Conservation (phyloP, 2,888 invertebrate species). For the Tinea trinotella region DNA sequence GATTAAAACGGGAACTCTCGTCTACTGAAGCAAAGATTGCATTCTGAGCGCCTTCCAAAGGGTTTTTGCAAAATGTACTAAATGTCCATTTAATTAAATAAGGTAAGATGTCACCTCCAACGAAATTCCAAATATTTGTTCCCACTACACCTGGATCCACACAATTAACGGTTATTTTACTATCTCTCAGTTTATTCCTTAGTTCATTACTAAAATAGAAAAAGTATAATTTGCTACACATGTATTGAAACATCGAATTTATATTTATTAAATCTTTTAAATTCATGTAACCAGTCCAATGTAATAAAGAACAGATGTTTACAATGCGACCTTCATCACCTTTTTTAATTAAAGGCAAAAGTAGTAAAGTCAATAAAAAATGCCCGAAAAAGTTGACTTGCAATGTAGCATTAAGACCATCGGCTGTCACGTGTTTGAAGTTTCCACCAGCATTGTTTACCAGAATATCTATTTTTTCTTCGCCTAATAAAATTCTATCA, state of each 20-base stretch:
- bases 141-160: slow-evolving; percentile 90
- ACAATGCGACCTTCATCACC: slow-evolving; percentile 83
- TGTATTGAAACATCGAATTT: slow-evolving; percentile 51
- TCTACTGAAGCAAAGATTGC: slow-evolving; percentile 8
- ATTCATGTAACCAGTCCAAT: slow-evolving; percentile 78
- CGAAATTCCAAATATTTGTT: slow-evolving; percentile 70
- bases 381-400: slow-evolving; percentile 95
- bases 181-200: slow-evolving; percentile 73
- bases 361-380: slow-evolving; percentile 89
- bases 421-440: slow-evolving; percentile 75
- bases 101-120: not conserved
- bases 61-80: slow-evolving; percentile 1
- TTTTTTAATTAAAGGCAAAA: slow-evolving; percentile 83
- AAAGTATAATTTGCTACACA: slow-evolving; percentile 79
- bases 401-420: slow-evolving; percentile 90
- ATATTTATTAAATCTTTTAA: slow-evolving; percentile 71
- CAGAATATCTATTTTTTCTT: slow-evolving; percentile 42
- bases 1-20: not conserved
- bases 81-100: not conserved
- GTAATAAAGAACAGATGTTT: slow-evolving; percentile 84
- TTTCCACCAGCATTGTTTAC: slow-evolving; percentile 53
- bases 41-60: slow-evolving; percentile 13
- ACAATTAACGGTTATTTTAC: slow-evolving; percentile 81
- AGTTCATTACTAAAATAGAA: slow-evolving; percentile 81
- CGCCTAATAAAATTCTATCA: slow-evolving; percentile 38